A percentile compares a stretch with the other conserved stretches of the same genome.
Evolutionary conservation across 2,113 vertebrate species (phyloP).

Genomic region (Pygoscelis adeliae): DNA sequence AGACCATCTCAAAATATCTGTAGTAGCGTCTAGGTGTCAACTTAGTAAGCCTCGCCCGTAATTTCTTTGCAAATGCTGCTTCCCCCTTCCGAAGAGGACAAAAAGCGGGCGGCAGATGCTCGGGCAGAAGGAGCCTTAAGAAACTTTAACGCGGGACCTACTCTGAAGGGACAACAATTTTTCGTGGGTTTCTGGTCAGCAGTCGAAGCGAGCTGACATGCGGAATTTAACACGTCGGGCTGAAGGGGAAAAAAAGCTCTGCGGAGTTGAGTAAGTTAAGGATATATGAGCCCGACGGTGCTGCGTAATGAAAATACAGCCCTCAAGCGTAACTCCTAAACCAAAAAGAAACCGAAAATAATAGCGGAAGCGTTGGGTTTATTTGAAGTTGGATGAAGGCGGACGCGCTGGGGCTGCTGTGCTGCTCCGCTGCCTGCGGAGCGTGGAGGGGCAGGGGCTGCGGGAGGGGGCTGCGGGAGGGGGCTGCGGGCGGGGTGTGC

Average conservation of each 20-base stretch:
- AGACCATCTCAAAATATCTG: background rate
- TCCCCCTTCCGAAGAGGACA: background rate
- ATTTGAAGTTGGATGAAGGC: background rate
- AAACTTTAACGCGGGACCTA: background rate
- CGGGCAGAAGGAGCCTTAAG: background rate
- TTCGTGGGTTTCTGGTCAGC: background rate
- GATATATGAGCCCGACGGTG: fast-evolving
- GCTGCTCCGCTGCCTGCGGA: background rate
- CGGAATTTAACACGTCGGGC: background rate
- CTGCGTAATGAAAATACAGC: background rate
- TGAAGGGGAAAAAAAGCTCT: background rate
- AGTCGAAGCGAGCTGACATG: background rate
- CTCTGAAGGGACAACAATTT: background rate
- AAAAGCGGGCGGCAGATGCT: background rate
- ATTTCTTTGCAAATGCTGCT: background rate
- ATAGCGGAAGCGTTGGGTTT: background rate
- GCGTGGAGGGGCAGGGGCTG: background rate
- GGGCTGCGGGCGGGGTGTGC: background rate
- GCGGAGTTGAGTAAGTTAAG: background rate
- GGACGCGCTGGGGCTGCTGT: background rate
- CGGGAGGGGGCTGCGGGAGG: too few species aligned
- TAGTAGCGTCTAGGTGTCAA: background rate
- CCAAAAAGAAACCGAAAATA: background rate
- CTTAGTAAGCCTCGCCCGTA: background rate
- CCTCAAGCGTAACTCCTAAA: background rate